Evolutionary conservation across 2,797 vertebrate species (phyloP).

Genomic region (Lutjanus argentimaculatus): DNA sequence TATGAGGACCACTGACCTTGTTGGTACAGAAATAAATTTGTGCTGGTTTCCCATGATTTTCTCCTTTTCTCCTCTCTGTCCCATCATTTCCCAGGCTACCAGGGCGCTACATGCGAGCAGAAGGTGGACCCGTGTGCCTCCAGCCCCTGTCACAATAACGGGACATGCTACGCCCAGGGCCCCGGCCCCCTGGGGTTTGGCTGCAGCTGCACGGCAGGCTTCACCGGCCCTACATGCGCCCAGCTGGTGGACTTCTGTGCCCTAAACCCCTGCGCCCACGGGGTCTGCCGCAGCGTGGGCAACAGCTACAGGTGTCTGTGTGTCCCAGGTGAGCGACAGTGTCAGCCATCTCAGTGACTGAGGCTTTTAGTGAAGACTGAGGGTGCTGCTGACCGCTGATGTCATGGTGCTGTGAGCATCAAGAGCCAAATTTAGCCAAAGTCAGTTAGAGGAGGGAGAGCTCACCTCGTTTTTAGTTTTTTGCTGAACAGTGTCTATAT

Average conservation of each 20-base stretch:
- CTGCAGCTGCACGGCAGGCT: conserved; percentile 94
- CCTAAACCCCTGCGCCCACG: conserved; percentile 96
- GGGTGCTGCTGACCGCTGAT: neutral
- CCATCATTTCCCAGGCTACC: conserved; percentile 85
- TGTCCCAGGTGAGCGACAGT: conserved; percentile 89
- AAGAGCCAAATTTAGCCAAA: conserved; percentile 19
- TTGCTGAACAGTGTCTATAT: neutral
- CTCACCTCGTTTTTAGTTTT: neutral
- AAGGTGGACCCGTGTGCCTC: conserved; percentile 93
- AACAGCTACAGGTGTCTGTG: conserved; percentile 99
- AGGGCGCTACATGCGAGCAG: conserved; percentile 92
- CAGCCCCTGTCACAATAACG: conserved; percentile 95
- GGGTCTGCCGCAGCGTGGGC: conserved; percentile 94
- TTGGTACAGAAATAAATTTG: neutral
- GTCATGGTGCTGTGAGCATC: neutral
- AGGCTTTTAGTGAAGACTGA: neutral
- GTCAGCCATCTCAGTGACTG: neutral
- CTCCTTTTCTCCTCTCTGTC: neutral
- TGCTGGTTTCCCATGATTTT: neutral
- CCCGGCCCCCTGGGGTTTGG: conserved; percentile 87
- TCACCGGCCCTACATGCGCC: conserved; percentile 93
- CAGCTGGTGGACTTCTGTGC: conserved; percentile 98
- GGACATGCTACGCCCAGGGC: conserved; percentile 90
- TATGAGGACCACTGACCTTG: neutral
- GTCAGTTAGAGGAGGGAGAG: conserved; percentile 16